Conservation (phyloP, 2,113 vertebrate genomes). For the Tenrec ecaudatus region DNA sequence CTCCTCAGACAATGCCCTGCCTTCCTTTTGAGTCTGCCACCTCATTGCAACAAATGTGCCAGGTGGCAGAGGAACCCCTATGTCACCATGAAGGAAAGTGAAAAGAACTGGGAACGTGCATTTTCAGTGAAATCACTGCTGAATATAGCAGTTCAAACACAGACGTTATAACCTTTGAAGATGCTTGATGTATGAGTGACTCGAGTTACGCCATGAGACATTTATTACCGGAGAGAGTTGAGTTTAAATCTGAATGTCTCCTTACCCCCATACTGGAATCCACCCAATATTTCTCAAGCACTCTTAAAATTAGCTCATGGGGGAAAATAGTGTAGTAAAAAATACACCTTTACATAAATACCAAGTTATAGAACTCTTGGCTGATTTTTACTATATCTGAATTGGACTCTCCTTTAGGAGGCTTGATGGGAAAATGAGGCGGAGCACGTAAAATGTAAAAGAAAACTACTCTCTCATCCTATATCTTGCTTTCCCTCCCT, state of each 20-base stretch:
- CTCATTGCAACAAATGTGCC: conserved; percentile 5
- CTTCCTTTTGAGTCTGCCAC: not conserved
- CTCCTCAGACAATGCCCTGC: not conserved
- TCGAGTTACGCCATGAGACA: not conserved
- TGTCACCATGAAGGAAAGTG: conserved; percentile 64
- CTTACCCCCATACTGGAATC: not conserved
- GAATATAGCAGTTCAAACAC: not conserved
- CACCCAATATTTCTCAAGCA: conserved; percentile 39
- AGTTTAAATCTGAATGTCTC: not conserved
- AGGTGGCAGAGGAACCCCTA: conserved; percentile 76
- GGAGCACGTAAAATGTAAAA: conserved; percentile 22
- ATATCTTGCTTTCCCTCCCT: conserved; percentile 17
- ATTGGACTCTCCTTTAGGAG: conserved; percentile 51
- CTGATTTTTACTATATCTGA: conserved; percentile 45
- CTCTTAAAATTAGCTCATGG: conserved; percentile 59
- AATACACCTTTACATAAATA: conserved; percentile 24
- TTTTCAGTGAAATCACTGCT: conserved; percentile 2
- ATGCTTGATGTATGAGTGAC: conserved; percentile 25
- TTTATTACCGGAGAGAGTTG: conserved; percentile 15
- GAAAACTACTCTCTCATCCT: conserved; percentile 30
- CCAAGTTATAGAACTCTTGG: conserved; percentile 51
- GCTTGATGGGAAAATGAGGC: not conserved
- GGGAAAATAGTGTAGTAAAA: not conserved
- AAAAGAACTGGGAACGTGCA: conserved; percentile 22
- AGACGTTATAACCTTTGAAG: conserved; percentile 30